These are phyloP conservation scores for Oplegnathus fasciatus DNA, from an alignment of 2,113 vertebrate genomes.

Conservation along the genomic window DNA sequence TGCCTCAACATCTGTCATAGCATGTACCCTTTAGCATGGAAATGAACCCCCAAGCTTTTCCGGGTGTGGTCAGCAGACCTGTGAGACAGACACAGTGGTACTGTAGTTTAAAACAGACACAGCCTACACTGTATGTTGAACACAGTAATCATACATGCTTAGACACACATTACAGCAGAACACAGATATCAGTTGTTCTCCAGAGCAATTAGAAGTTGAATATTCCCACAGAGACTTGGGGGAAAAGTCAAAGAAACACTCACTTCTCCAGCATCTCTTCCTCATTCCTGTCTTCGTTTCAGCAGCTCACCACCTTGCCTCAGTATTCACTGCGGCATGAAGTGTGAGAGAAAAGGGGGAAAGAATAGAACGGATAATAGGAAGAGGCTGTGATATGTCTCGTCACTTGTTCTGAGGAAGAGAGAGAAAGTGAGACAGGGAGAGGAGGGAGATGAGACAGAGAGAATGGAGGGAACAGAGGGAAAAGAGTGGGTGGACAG, in stretches of 20 bases:
- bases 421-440: background rate
- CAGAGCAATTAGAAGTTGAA: background rate
- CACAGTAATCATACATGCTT: background rate
- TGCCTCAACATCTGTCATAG: conserved; percentile 20
- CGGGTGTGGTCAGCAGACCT: background rate
- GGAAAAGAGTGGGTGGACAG: conserved; percentile 36
- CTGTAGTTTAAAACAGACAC: background rate
- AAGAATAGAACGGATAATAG: conserved; percentile 22
- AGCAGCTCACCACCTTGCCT: conserved; percentile 10
- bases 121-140: background rate
- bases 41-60: background rate
- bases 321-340: conserved; percentile 40
- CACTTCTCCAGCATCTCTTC: background rate
- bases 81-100: background rate
- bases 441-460: conserved; percentile 7
- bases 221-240: background rate
- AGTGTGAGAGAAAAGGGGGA: conserved; percentile 12
- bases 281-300: background rate
- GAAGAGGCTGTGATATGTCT: conserved; percentile 27
- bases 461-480: conserved; percentile 17
- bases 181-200: background rate
- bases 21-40: conserved; percentile 19
- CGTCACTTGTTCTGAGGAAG: conserved; percentile 35
- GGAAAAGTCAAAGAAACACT: background rate
- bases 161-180: background rate